Conservation (phyloP, 2,797 vertebrate genomes). For the Acanthopagrus latus region DNA sequence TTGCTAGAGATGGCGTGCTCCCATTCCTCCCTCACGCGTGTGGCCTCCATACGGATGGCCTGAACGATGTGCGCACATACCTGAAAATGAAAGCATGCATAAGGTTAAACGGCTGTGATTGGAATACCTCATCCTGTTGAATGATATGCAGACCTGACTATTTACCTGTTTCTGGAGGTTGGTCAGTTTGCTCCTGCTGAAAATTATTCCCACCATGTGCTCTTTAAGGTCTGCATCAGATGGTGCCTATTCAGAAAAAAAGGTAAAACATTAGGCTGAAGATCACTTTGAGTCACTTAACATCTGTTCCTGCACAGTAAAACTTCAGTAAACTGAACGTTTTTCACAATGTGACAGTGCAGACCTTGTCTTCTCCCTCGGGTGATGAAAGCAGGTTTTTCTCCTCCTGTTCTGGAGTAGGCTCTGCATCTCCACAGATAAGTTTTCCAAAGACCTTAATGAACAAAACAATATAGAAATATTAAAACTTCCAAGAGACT, state of each 20-base stretch:
- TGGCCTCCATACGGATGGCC: conserved; percentile 99
- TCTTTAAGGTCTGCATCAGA: conserved; percentile 99
- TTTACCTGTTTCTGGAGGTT: conserved; percentile 99
- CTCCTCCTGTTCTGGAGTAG: conserved; percentile 98
- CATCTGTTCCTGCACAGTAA: no score
- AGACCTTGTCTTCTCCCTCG: conserved; percentile 99
- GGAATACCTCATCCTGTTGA: not conserved
- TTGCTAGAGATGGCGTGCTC: conserved; percentile 99
- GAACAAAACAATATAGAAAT: conserved; percentile 3
- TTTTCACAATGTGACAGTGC: not conserved
- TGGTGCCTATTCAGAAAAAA: conserved; percentile 86
- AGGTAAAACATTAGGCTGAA: not conserved
- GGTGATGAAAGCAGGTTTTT: conserved; percentile 97
- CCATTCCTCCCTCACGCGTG: conserved; percentile 98
- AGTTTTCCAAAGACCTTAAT: conserved; percentile 98
- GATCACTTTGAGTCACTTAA: not conserved
- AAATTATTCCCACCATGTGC: conserved; percentile 99
- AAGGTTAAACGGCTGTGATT: not conserved
- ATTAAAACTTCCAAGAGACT: not conserved
- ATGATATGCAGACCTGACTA: not conserved
- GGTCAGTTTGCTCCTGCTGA: conserved; percentile 99
- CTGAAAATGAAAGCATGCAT: conserved; percentile 68
- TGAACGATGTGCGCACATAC: conserved; percentile 99
- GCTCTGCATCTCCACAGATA: conserved; percentile 98
- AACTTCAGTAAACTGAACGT: not conserved